Base-by-base conservation (phyloP, 2,888 invertebrate genomes). In the Limnephilus marmoratus region DNA sequence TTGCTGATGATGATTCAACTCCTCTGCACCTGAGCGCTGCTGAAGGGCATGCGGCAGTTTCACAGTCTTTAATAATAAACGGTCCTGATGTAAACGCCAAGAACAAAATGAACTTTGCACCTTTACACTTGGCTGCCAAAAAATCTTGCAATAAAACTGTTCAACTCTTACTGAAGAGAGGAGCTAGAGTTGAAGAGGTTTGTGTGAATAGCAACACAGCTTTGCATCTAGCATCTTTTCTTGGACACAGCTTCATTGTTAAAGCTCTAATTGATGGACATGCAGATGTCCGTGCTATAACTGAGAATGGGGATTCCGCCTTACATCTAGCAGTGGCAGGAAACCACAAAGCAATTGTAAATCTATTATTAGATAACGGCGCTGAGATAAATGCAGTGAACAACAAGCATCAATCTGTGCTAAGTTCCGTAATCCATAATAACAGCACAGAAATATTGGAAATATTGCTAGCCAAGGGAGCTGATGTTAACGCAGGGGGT, bases 321-420 rank as follows among this genome's bases (percentile, higher is more conserved):
- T 87, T 87, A 34, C 53, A 68, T 80, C 18, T 88, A 31, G 88
- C 88, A 34, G 80, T 37, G 24, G 3, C 31, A 88, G 37, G n/a
- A 34, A 88, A 88, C 37, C 31, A 80, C 80, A 68, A 34, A 13
- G 37, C 31, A 37, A 45, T 88, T 9, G 80, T 80, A 5, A 29
- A 2, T 80, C 24, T 88, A 4, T 88, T 29, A 87, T 53, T 49
- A 49, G 49, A 41, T 15, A 87, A 68, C 5, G 53, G 68, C 7
- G 68, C 68, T 24, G 68, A 68, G 15, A 24, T 68, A 68, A 68
- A 49, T 12, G 49, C 86, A 24, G 12, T 29, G 15, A 83, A 15
- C 2, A 24, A 18, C 2, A 15, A 83, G 24, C 12, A 37, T 2
- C 15, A 24, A 15, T 37, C 83, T 83, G 29, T 34, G 29, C 15